Percentiles rank a stretch among this genome's conserved stretches.
Conservation (phyloP, 2,888 invertebrate species). For the Sarcophaga caerulescens region DNA sequence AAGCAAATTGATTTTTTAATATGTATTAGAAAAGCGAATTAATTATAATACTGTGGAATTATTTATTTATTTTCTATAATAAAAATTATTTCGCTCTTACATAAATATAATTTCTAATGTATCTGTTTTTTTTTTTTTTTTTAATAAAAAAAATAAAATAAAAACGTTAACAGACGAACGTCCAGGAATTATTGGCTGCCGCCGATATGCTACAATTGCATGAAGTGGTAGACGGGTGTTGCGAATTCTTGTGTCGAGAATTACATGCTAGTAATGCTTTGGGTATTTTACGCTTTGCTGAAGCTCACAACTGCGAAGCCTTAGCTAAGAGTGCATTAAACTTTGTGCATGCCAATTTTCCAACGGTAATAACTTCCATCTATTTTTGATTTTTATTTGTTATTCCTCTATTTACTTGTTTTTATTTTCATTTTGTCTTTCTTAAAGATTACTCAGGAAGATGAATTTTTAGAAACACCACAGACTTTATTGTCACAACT, state of each 20-base stretch:
- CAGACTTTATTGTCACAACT: conserved; percentile 89
- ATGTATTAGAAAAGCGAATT: no score
- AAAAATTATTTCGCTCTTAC: no score
- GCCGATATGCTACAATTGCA: conserved; percentile 95
- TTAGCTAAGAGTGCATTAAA: conserved; percentile 89
- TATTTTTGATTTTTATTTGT: conserved; percentile 16
- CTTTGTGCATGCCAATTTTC: conserved; percentile 93
- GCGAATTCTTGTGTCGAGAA: conserved; percentile 91
- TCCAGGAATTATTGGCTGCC: conserved; percentile 93
- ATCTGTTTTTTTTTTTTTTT: no score
- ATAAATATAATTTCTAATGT: no score
- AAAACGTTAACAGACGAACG: conserved; percentile 83
- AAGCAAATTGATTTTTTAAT: no score
- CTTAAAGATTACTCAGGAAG: conserved; percentile 84
- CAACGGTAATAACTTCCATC: conserved; percentile 81
- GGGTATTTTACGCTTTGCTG: conserved; percentile 95
- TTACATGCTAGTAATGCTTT: conserved; percentile 93
- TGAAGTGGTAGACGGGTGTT: conserved; percentile 91
- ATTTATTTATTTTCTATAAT: no score
- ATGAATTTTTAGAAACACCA: conserved; percentile 92
- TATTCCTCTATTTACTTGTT: not conserved
- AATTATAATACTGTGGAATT: no score
- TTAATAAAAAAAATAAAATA: not conserved
- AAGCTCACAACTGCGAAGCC: conserved; percentile 91
- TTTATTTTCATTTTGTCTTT: not conserved